phyloP scores from a whole-genome alignment of 2,888 invertebrate genomes.

The Cataglyphis livida region DNA sequence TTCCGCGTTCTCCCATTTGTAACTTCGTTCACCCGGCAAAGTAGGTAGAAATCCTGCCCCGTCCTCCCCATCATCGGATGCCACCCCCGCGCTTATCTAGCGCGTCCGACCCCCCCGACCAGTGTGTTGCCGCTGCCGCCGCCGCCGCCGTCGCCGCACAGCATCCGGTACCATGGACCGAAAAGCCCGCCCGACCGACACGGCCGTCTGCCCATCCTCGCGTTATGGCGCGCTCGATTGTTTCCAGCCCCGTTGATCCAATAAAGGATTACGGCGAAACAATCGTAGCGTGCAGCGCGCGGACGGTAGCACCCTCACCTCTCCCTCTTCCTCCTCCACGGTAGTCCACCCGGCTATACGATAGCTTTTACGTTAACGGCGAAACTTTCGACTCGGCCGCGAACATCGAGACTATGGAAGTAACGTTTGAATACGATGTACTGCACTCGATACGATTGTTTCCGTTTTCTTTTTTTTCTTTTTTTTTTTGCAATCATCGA shows the following conservation, averaged over 20 bases:
- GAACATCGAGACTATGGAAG: slow-evolving; percentile 15
- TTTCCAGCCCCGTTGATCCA: slow-evolving; percentile 85
- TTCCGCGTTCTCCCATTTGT: slow-evolving; percentile 84
- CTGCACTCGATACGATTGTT: neutral
- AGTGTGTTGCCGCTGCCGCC: slow-evolving; percentile 42
- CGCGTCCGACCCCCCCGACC: slow-evolving; percentile 46
- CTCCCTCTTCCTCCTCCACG: neutral
- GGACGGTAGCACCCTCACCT: slow-evolving; percentile 30
- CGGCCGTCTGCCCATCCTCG: slow-evolving; percentile 76
- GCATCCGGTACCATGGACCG: slow-evolving; percentile 62
- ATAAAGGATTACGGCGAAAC: slow-evolving; percentile 85
- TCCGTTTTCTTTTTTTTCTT: neutral
- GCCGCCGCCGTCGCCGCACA: slow-evolving; percentile 40
- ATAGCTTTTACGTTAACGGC: slow-evolving; percentile 75
- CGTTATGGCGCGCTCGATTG: slow-evolving; percentile 84
- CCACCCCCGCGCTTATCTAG: slow-evolving; percentile 71
- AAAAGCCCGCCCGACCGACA: slow-evolving; percentile 67
- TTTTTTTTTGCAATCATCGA: neutral
- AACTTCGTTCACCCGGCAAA: slow-evolving; percentile 84
- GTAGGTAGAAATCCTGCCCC: slow-evolving; percentile 81
- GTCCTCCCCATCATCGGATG: slow-evolving; percentile 74
- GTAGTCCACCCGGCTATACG: neutral
- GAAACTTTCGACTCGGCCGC: slow-evolving; percentile 67
- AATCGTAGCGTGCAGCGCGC: slow-evolving; percentile 80
- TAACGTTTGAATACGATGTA: slow-evolving; percentile 29